Evolutionary conservation across 2,113 vertebrate genomes (phyloP), one percentile per base, ranked within the genome.

Genomic region (Gorsachius goisagi): DNA sequence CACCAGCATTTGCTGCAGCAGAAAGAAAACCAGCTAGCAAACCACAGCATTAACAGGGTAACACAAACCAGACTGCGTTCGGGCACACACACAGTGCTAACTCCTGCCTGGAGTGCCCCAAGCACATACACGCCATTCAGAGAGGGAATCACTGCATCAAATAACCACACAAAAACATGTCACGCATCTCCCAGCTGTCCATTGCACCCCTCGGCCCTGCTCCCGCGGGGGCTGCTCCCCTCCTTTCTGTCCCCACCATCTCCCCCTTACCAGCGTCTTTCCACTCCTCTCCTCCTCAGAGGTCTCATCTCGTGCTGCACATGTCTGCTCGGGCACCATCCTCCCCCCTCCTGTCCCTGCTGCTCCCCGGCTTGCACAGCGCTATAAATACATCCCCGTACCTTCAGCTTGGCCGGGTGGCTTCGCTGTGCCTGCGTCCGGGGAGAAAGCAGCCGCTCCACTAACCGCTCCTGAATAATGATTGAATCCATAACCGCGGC

Each of bases 381-480:
- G 87, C 95, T 97, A 95, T 97, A 94, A 97, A 97, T 92, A 94
- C 88, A 86, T 55, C 53, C 52, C 90, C 59, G 96, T 99, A 99
- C 99, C 99, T 99, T 99, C 97, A 99, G 98, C 96, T 98, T 98
- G 96, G 98, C 98, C 3, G 99, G 97, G 83, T 97, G 98, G 91
- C 97, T 97, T 88, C 98, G 97, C 96, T 98, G 98, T 90, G 97
- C 98, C 97, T 98, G 99, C 86, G 98, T 98, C 97, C 99, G 98
- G 9, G 99, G 99, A 67, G 99, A 99, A 86, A 99, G 98, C 97
- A 99, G 98, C 94, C 98, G 98, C 97, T 99, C 99, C 94, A 99
- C 99, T 84, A 99, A 98, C 96, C 99, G 99, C 97, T 99, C 99
- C 97, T 99, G 99, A 92, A 99, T 98, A 82, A 99, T 98, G 98